Conservation (phyloP, 2,797 vertebrate genomes). For the Limnodromus scolopaceus region DNA sequence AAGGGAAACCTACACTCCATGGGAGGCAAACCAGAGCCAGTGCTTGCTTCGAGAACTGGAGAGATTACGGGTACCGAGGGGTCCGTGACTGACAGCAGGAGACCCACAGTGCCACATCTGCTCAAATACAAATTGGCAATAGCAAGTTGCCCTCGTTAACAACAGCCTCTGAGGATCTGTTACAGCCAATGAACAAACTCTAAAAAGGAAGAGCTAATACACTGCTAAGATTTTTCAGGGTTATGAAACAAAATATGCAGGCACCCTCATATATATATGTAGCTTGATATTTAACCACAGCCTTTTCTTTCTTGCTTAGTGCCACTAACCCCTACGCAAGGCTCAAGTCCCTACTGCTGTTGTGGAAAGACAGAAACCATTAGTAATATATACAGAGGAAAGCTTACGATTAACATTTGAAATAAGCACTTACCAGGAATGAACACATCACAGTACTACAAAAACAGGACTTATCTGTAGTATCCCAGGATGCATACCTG, state of each 20-base stretch:
- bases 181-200: not conserved
- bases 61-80: not conserved
- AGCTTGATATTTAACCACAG: not conserved
- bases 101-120: not conserved
- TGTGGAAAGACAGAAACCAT: not conserved
- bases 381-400: not conserved
- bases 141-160: not conserved
- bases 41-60: not conserved
- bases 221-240: not conserved
- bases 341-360: not conserved
- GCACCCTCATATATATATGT: fast-evolving
- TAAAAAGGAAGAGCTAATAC: not conserved
- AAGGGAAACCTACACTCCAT: not conserved
- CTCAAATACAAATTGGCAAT: not conserved
- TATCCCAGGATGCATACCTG: slow-evolving; percentile 82
- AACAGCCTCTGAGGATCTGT: not conserved
- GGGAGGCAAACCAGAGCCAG: not conserved
- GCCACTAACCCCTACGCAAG: not conserved
- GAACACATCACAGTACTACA: not conserved
- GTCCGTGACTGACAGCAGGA: not conserved
- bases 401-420: not conserved
- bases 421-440: not conserved
- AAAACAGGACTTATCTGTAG: not conserved
- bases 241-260: not conserved
- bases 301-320: not conserved